Percentiles rank a stretch among this genome's conserved stretches.
Evolutionary conservation across 2,797 vertebrate species (phyloP).

Genomic region (Rhinichthys osculus): DNA sequence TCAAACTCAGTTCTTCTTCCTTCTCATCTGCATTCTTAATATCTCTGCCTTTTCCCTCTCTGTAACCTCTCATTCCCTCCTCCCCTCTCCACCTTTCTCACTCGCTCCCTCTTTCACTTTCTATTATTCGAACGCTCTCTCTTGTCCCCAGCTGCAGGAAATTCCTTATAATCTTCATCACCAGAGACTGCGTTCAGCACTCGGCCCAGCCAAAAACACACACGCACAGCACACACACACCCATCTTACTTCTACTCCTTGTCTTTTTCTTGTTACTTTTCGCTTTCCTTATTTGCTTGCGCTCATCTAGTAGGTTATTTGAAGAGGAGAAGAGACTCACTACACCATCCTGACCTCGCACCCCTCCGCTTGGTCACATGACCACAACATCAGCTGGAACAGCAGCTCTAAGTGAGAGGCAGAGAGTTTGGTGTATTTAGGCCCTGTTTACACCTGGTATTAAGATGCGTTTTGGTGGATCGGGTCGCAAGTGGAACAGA

Average conservation of each 20-base stretch:
- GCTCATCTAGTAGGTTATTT: constrained; percentile 74
- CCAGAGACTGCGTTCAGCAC: constrained; percentile 82
- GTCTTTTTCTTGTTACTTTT: constrained; percentile 37
- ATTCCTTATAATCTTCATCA: constrained; percentile 99
- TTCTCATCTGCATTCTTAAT: constrained; percentile 39
- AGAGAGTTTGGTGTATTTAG: background rate
- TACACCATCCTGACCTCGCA: constrained; percentile 66
- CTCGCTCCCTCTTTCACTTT: constrained; percentile 72
- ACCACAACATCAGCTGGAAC: constrained; percentile 75
- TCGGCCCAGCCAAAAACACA: constrained; percentile 81
- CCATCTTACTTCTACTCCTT: constrained; percentile 23
- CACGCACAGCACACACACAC: constrained; percentile 31
- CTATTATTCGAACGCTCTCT: constrained; percentile 64
- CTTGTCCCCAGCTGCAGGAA: constrained; percentile 94
- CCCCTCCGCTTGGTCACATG: constrained; percentile 76
- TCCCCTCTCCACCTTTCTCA: constrained; percentile 66
- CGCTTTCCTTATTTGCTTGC: constrained; percentile 36
- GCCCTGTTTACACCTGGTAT: too few species aligned
- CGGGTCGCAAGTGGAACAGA: too few species aligned
- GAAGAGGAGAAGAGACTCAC: constrained; percentile 72
- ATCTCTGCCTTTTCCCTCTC: constrained; percentile 61
- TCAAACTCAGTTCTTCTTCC: constrained; percentile 35
- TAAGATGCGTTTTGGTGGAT: too few species aligned
- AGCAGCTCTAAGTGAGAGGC: constrained; percentile 55
- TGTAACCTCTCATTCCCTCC: constrained; percentile 60